Evolutionary conservation across 2,797 vertebrate genomes (phyloP).

Genomic region (Varecia variegata): DNA sequence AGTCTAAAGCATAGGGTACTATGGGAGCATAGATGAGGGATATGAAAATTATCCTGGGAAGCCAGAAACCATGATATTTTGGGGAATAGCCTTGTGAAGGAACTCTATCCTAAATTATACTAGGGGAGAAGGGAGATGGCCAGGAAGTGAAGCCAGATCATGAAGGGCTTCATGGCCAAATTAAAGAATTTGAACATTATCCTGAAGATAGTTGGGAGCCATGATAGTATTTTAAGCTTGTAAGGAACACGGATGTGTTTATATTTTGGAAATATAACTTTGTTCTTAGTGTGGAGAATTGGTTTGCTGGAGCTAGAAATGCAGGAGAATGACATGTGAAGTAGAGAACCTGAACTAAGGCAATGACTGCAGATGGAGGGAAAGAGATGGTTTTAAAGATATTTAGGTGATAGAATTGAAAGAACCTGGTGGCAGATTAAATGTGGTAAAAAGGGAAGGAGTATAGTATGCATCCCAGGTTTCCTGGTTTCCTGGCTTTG

Average conservation of each 20-base stretch:
- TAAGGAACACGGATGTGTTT: background rate
- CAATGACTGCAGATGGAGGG: background rate
- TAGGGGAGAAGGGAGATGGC: background rate
- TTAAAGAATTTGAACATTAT: conserved; percentile 19
- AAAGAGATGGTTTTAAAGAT: background rate
- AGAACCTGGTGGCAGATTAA: background rate
- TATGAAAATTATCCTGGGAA: background rate
- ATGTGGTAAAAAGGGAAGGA: background rate
- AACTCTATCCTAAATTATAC: background rate
- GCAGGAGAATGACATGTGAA: background rate
- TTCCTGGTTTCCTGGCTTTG: background rate
- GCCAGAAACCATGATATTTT: background rate
- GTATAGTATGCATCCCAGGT: background rate
- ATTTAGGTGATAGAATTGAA: background rate
- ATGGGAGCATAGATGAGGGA: background rate
- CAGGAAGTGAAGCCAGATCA: background rate
- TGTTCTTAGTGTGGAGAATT: background rate
- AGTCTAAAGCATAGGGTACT: background rate
- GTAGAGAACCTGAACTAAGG: background rate
- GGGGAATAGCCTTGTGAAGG: background rate
- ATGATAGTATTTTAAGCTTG: background rate
- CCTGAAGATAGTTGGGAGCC: background rate
- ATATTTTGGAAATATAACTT: conserved; percentile 17
- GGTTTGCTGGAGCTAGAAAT: background rate
- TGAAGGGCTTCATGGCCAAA: background rate